A percentile compares a stretch with the other conserved stretches of the same genome.
Conservation (phyloP, 2,113 vertebrate species). For the Australoheros scitulus region DNA sequence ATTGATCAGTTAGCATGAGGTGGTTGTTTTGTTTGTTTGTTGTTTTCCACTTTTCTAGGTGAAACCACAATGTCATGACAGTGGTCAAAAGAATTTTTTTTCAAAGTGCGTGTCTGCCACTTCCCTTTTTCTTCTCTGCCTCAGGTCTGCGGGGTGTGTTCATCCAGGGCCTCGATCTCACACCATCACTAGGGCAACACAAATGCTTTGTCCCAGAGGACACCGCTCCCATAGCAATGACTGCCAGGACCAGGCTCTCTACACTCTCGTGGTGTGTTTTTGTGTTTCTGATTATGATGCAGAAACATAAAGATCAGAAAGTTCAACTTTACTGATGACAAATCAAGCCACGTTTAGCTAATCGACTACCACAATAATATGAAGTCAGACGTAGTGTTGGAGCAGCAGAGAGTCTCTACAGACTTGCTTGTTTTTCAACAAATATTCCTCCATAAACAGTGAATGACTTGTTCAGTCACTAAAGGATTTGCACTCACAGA, state of each 20-base stretch:
- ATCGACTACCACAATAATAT: neutral
- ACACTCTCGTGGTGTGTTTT: neutral
- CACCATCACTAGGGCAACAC: constrained; percentile 54
- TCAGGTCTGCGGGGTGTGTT: neutral
- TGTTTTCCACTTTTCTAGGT: neutral
- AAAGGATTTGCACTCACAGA: neutral
- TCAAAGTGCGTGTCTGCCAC: neutral
- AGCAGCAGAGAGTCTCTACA: neutral
- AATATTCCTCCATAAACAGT: neutral
- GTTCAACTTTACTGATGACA: neutral
- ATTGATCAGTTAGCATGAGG: no score
- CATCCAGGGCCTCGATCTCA: constrained; percentile 17
- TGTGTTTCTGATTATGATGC: neutral
- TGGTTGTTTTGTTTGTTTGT: neutral
- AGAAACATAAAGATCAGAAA: neutral
- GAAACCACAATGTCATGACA: neutral
- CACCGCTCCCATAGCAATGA: constrained; percentile 59
- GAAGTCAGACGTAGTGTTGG: neutral
- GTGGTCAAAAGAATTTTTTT: neutral
- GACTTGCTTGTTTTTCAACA: neutral
- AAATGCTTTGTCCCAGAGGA: constrained; percentile 55
- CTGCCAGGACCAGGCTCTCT: neutral
- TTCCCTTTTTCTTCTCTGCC: neutral
- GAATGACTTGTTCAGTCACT: neutral
- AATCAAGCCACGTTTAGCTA: neutral